phyloP scores from a whole-genome alignment of 2,797 vertebrate species.

The Enteromius anoplus region DNA sequence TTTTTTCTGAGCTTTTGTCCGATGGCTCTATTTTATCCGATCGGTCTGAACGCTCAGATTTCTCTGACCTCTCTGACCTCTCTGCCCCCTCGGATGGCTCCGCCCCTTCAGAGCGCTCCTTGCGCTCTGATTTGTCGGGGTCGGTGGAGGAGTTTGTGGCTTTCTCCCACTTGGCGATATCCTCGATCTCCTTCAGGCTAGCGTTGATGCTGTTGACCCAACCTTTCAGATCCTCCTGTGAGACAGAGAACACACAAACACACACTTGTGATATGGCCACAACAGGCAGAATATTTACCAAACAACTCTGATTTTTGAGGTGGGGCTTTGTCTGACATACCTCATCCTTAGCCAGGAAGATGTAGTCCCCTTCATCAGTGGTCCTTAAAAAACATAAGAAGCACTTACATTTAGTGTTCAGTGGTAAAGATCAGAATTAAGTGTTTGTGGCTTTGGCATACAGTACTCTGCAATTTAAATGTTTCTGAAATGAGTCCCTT shows the following conservation, averaged over 20 bases:
- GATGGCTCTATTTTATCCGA: slow-evolving; percentile 79
- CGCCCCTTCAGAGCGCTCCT: slow-evolving; percentile 76
- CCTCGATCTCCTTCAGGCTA: slow-evolving; percentile 79
- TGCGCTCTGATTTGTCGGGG: slow-evolving; percentile 69
- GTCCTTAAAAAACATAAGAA: slow-evolving; percentile 30
- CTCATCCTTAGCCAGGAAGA: slow-evolving; percentile 95
- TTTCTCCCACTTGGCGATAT: slow-evolving; percentile 83
- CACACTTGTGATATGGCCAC: neutral
- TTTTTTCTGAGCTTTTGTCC: slow-evolving; percentile 77
- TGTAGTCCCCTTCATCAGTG: slow-evolving; percentile 77
- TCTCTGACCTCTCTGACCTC: slow-evolving; percentile 76
- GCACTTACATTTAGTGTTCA: neutral
- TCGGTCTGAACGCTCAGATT: slow-evolving; percentile 78
- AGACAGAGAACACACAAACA: slow-evolving; percentile 2
- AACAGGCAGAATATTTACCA: neutral
- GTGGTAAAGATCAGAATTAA: too few species aligned
- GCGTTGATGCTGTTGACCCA: slow-evolving; percentile 85
- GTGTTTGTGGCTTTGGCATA: neutral
- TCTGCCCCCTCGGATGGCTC: slow-evolving; percentile 75
- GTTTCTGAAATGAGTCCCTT: neutral
- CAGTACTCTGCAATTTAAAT: neutral
- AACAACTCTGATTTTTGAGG: neutral
- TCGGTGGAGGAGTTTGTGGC: slow-evolving; percentile 86
- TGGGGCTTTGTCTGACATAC: slow-evolving; percentile 70
- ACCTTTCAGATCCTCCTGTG: slow-evolving; percentile 87